Base-by-base conservation (phyloP, 2,888 invertebrate species). In the Chrysina gloriosa region DNA sequence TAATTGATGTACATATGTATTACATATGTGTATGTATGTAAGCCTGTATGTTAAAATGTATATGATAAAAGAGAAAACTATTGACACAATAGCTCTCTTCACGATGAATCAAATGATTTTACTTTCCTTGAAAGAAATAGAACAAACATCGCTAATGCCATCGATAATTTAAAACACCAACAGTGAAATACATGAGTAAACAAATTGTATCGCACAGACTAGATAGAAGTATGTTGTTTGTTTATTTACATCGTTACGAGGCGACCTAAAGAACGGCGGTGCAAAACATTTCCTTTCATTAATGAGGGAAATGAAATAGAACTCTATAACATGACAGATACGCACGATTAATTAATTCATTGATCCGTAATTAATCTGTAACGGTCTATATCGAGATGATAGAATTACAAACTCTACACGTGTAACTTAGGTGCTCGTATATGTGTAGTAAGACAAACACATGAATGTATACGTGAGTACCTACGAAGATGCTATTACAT, bases 91-190 rank as follows among this genome's bases (percentile, higher is more conserved):
- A 36, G 19, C 34, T 9, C 14, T 16, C 3, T 36, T 19, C 36
- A 7, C n/a, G 36, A 21, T 21, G 36, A 56, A 36, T 34, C 36
- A 34, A 56, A 36, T 56, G 34, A 36, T 36, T 56, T 56, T 56
- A 56, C 56, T 56, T 56, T 56, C 56, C 23, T 56, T 19, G 3
- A 7, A 23, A 56, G 56, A 52, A 31, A 31, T 16, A 56, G 6
- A 56, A 56, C 56, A 56, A 39, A 56, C 56, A 56, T 21, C 56
- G 56, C 56, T 56, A 56, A 56, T 31, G 31, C 56, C 36, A 19
- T n/a, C 36, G 56, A 36, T 56, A 56, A 56, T 56, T 36, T 56
- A 36, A 56, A 56, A 56, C 56, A 36, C 23, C 56, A 56, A 56
- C 36, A 56, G 36, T 36, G 23, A 52, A 52, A 14, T 52, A 25